These are phyloP conservation scores for Balaenoptera acutorostrata DNA, from an alignment of 2,113 vertebrate species.

Conservation along the genomic window DNA sequence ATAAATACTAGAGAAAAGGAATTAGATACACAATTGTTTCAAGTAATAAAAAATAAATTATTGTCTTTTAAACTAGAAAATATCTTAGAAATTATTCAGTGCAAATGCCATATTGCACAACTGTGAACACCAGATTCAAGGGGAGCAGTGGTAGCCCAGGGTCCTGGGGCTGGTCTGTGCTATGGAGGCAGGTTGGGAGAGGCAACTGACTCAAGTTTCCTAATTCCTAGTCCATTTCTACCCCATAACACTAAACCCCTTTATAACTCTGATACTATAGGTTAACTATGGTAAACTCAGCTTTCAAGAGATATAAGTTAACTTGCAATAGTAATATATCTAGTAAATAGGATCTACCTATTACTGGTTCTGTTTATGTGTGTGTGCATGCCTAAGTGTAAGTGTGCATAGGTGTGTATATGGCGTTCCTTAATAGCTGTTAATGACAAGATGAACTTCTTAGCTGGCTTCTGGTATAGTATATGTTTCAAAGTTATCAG, in stretches of 20 bases:
- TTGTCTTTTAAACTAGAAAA: not conserved
- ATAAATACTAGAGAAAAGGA: not conserved
- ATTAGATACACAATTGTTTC: not conserved
- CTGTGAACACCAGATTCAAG: not conserved
- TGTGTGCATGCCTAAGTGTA: not conserved
- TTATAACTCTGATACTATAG: not conserved
- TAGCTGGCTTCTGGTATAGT: not conserved
- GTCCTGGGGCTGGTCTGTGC: not conserved
- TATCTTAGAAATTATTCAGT: not conserved
- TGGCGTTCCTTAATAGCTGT: not conserved
- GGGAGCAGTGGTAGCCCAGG: accelerated
- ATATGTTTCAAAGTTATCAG: not conserved
- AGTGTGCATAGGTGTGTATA: not conserved
- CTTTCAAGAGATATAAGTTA: not conserved
- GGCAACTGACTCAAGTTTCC: not conserved
- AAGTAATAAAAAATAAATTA: not conserved
- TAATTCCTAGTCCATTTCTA: not conserved
- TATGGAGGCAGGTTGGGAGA: not conserved
- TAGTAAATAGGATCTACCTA: not conserved
- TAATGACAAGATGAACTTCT: not conserved
- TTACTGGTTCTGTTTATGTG: not conserved
- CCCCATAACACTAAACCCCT: not conserved
- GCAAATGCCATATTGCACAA: not conserved
- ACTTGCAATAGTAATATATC: not conserved
- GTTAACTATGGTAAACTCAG: not conserved